Evolutionary conservation across 1,140 invertebrate genomes (phyloP), one percentile per base, ranked within the genome.

Genomic region (Homarus americanus): DNA sequence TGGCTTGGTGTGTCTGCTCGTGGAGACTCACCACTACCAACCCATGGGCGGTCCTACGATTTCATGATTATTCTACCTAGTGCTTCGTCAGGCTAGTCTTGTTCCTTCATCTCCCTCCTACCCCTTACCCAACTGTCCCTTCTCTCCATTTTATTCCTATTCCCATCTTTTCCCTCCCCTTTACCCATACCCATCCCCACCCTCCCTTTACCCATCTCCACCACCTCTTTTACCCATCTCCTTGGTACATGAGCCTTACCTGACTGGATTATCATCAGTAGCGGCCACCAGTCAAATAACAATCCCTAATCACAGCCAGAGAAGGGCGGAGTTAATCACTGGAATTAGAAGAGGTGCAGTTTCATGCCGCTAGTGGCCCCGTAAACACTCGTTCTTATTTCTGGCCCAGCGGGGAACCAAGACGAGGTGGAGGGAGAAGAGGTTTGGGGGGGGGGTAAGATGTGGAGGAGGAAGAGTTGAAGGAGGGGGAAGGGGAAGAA

Each of bases 311-410:
- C 40, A 78, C 75, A 78, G 75, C 41, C 75, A 78, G 36, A 38
- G 17, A 20, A 28, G 36, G 44, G 75, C 38, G 75, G 44, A n/a
- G 75, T 78, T 44, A 78, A 38, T 44, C 38, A 17, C 38, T 17
- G 75, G 75, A 34, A 78, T 78, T 78, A 78, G 38, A 20, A 41
- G 38, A 44, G 44, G 75, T 40, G 40, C 75, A 41, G 75, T 78
- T 78, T 44, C 75, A 41, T 78, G 75, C 40, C 40, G 75, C 75
- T 78, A 38, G 41, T 78, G 75, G 41, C 75, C 75, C 75, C 75
- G 75, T 78, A 78, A 78, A 78, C 75, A 78, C 75, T 78, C 75
- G 75, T 78, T 38, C 41, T 78, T 40, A 40, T 78, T 78, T 38
- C 28, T 24, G 36, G 28, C 40, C 75, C 38, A 24, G 75, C 5